A percentile compares a stretch with the other conserved stretches of the same genome.
Evolutionary conservation across 2,113 vertebrate species (phyloP).

Genomic region (Cariama cristata): DNA sequence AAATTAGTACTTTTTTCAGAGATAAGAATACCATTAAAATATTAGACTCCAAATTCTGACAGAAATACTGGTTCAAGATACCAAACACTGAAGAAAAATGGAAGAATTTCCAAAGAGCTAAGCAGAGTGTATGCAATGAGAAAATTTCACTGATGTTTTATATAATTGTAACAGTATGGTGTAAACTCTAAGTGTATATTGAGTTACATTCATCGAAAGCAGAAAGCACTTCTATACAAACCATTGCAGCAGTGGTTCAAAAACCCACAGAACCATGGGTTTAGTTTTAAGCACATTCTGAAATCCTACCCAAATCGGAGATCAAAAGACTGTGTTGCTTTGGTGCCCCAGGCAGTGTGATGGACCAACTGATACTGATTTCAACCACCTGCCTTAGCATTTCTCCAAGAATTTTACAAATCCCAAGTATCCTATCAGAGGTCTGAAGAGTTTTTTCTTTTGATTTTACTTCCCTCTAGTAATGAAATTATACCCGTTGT

Average conservation of each 20-base stretch:
- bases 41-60: neutral
- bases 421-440: no score
- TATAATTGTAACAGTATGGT: neutral
- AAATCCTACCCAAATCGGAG: no score
- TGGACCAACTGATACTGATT: no score
- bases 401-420: no score
- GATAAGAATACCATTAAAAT: neutral
- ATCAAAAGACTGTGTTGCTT: no score
- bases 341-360: no score
- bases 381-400: no score
- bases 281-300: no score
- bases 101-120: neutral
- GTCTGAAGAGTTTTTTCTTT: no score
- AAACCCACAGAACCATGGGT: neutral
- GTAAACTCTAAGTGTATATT: neutral
- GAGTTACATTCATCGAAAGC: neutral
- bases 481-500: no score
- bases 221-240: neutral
- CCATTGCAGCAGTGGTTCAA: neutral
- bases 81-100: neutral
- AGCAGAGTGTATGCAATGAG: neutral
- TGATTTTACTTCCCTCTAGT: no score
- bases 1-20: neutral
- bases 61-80: neutral
- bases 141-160: neutral